Base-by-base conservation (phyloP, 2,888 invertebrate genomes). In the Synanthedon formicaeformis region DNA sequence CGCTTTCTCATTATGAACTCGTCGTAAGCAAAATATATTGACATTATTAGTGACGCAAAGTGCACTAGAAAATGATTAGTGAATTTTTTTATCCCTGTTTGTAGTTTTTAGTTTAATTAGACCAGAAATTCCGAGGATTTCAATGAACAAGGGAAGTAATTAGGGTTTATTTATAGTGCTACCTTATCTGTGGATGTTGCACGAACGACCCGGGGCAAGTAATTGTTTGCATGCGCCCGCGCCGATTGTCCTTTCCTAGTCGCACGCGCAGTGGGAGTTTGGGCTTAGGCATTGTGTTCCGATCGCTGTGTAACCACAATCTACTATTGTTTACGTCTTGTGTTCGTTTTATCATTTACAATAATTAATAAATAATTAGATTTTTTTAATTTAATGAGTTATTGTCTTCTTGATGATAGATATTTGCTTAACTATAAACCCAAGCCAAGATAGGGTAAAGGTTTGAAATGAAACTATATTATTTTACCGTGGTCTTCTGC, bases 101-200 rank as follows among this genome's bases (percentile, higher is more conserved):
- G 10, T 14, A 14, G 45, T 40, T 45, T 14, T 45, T 14, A 14
- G 12, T 40, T 18, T 50, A 50, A 50, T 50, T 50, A 50, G 14
- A 50, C 1, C 12, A 13, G 23, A 50, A 34, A 50, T 23, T 34
- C 14, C 34, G 8, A n/a, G 12, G 50, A 50, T 34, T 40, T n/a
- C 13, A 66, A 68, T 63, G 68, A 69, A 76, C 71, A 73, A 76
- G 77, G 74, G 72, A 73, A 78, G 81, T 81, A 82, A 84, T 84
- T 83, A 83, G 78, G 64, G 71, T 63, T 80, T 76, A 81, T 81
- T 80, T 81, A 81, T 81, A 66, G 76, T 64, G 70, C 73, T 72
- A 70, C 75, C 75, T 83, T 82, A 83, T 81, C 81, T 79, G 67
- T 57, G 60, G 66, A 67, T 67, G 69, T 69, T 65, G 71, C 78